phyloP scores from a whole-genome alignment of 2,888 invertebrate genomes.

The Pharmacophagus antenor region DNA sequence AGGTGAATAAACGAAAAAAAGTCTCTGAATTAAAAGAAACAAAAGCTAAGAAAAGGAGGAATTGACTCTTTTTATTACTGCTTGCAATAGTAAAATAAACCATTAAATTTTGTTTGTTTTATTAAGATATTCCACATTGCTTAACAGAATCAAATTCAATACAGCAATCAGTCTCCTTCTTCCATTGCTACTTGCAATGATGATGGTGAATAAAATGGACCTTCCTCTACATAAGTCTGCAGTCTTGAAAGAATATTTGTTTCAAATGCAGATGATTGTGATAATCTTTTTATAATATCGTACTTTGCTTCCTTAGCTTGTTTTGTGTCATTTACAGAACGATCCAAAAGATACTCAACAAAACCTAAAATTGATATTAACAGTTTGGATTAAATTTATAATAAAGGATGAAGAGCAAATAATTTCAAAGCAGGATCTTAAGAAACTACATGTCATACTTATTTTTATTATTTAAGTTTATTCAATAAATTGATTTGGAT shows the following conservation, averaged over 20 bases:
- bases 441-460: no score
- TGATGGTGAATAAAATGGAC: slow-evolving; percentile 88
- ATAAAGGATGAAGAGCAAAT: no score
- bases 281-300: slow-evolving; percentile 84
- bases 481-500: no score
- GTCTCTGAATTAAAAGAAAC: slow-evolving; percentile 45
- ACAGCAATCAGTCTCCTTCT: slow-evolving; percentile 65
- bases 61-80: slow-evolving; percentile 37
- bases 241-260: slow-evolving; percentile 81
- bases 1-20: slow-evolving; percentile 56
- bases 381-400: background rate
- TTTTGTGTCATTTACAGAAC: slow-evolving; percentile 85
- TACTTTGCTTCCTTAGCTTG: slow-evolving; percentile 88
- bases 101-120: slow-evolving; percentile 15
- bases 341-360: slow-evolving; percentile 89
- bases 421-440: no score
- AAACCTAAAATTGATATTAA: slow-evolving; percentile 76
- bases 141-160: slow-evolving; percentile 4
- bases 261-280: slow-evolving; percentile 82
- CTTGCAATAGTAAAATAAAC: slow-evolving; percentile 6
- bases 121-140: slow-evolving; percentile 31
- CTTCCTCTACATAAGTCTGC: slow-evolving; percentile 86
- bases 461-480: no score
- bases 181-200: slow-evolving; percentile 89
- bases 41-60: slow-evolving; percentile 56